phyloP scores from a whole-genome alignment of 2,888 invertebrate species.

The Drosophila hamatofila region DNA sequence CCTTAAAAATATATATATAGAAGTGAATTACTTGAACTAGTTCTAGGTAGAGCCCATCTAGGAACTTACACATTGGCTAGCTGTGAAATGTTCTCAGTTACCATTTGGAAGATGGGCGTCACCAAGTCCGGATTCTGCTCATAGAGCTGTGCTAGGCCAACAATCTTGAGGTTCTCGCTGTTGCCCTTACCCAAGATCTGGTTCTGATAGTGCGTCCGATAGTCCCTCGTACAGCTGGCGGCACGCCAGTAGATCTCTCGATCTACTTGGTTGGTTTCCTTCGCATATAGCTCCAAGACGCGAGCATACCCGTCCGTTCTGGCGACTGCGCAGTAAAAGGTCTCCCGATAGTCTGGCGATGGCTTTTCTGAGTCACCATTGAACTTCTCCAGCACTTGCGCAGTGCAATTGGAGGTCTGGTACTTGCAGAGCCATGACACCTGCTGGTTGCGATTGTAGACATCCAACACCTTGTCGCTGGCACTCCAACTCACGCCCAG shows the following conservation, averaged over 20 bases:
- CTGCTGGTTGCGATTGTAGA: constrained; percentile 87
- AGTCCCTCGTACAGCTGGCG: constrained; percentile 88
- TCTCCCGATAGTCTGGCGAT: constrained; percentile 63
- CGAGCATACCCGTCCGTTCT: constrained; percentile 36
- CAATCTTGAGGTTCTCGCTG: constrained; percentile 52
- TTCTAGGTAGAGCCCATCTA: neutral
- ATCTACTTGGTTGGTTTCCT: constrained; percentile 88
- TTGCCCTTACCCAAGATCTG: constrained; percentile 84
- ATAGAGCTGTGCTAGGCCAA: constrained; percentile 85
- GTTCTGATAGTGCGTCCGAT: constrained; percentile 86
- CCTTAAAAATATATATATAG: constrained; percentile 40
- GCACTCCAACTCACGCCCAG: constrained; percentile 85
- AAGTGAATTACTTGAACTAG: neutral
- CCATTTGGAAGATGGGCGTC: constrained; percentile 64
- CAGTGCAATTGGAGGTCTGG: constrained; percentile 87
- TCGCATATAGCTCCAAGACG: constrained; percentile 85
- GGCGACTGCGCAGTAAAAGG: constrained; percentile 59
- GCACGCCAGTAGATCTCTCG: constrained; percentile 88
- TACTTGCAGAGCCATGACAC: constrained; percentile 89
- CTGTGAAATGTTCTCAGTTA: constrained; percentile 53
- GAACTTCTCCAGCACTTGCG: constrained; percentile 84
- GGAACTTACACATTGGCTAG: constrained; percentile 69
- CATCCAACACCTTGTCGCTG: constrained; percentile 86
- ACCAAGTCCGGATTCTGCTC: constrained; percentile 85
- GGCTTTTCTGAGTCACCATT: constrained; percentile 26